Evolutionary conservation across 2,888 invertebrate species (phyloP).

Genomic region (Agrochola macilenta): DNA sequence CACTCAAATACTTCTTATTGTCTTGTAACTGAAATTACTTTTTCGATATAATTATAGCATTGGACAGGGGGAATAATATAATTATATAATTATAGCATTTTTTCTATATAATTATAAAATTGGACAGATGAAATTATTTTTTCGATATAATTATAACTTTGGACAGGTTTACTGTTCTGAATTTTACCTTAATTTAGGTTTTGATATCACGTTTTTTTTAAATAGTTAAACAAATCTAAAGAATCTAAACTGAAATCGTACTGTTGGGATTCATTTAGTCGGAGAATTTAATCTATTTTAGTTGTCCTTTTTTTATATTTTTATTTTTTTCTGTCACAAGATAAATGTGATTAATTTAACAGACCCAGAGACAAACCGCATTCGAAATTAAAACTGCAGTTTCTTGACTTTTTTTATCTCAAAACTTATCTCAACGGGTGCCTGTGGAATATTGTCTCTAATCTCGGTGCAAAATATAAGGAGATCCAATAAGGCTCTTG

Average conservation of each 20-base stretch:
- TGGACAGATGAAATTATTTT: not conserved
- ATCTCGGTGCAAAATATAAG: conserved; percentile 56
- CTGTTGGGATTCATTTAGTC: conserved; percentile 34
- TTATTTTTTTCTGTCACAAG: not conserved
- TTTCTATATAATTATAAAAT: not conserved
- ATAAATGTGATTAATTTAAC: conserved; percentile 11
- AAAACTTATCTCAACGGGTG: conserved; percentile 34
- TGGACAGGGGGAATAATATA: not conserved
- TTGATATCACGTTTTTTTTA: conserved; percentile 23
- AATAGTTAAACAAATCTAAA: conserved; percentile 22
- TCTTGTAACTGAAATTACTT: conserved; percentile 26
- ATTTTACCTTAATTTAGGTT: conserved; percentile 21
- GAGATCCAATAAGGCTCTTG: conserved; percentile 42
- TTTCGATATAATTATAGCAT: not conserved
- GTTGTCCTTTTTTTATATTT: not conserved
- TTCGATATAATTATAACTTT: conserved; percentile 1
- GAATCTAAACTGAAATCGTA: conserved; percentile 18
- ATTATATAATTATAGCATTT: no score
- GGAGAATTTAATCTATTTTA: not conserved
- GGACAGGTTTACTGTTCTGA: not conserved
- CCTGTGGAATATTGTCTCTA: conserved; percentile 45
- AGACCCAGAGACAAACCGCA: conserved; percentile 10
- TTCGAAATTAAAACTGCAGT: conserved; percentile 35
- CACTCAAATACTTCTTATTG: conserved; percentile 11
- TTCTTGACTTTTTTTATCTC: conserved; percentile 39